Evolutionary conservation across 2,113 vertebrate genomes (phyloP).

Genomic region (mouse (Mus musculus)): DNA sequence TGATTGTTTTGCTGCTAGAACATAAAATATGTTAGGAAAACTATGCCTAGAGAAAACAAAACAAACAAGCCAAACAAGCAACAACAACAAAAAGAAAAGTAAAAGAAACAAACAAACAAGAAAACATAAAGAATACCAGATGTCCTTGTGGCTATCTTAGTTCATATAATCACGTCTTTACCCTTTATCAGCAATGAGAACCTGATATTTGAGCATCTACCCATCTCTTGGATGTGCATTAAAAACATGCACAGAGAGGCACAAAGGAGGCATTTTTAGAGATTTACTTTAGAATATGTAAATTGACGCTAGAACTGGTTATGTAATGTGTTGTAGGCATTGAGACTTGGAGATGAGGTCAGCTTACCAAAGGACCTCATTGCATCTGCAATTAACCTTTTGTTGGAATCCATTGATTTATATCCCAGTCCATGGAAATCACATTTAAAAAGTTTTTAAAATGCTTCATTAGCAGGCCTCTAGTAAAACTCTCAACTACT

Average conservation of each 20-base stretch:
- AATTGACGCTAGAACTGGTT: neutral
- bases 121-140: neutral
- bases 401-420: neutral
- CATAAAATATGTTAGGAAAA: neutral
- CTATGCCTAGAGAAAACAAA: neutral
- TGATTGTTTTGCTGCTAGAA: neutral
- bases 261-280: neutral
- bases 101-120: neutral
- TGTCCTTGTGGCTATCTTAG: neutral
- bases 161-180: neutral
- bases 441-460: neutral
- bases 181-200: neutral
- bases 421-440: slow-evolving; percentile 16
- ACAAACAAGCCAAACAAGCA: neutral
- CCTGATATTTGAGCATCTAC: neutral
- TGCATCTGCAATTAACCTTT: neutral
- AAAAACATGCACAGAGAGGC: neutral
- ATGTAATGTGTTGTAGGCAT: neutral
- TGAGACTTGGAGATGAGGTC: neutral
- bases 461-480: neutral
- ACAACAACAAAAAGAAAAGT: neutral
- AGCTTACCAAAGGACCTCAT: neutral
- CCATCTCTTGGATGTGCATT: neutral
- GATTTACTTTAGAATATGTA: neutral
- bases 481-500: slow-evolving; percentile 7